phyloP scores from a whole-genome alignment of 2,113 vertebrate genomes.

The Piprites chloris region DNA sequence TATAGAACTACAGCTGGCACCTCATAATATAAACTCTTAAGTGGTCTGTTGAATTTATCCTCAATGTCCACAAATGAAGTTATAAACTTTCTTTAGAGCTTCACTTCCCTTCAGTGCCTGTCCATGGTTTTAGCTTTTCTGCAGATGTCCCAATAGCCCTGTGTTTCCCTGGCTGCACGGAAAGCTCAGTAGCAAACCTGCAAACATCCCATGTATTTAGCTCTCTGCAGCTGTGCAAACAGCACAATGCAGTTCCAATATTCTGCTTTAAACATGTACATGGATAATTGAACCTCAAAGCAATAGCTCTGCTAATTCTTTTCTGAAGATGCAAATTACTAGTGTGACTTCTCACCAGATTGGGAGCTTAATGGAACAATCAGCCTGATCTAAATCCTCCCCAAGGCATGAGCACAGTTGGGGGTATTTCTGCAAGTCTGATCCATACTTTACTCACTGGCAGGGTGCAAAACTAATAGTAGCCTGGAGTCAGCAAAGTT shows the following conservation, averaged over 20 bases:
- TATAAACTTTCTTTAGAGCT: slow-evolving; percentile 7
- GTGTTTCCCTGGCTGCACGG: not conserved
- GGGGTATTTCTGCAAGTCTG: not conserved
- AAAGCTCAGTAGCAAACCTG: not conserved
- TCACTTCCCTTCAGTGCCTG: not conserved
- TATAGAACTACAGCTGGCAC: slow-evolving; percentile 4
- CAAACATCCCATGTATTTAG: not conserved
- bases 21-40: not conserved
- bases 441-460: not conserved
- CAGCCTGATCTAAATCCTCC: slow-evolving; percentile 14
- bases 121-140: not conserved
- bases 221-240: slow-evolving; percentile 49
- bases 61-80: slow-evolving; percentile 13
- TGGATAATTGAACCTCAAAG: slow-evolving; percentile 58
- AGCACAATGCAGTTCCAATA: slow-evolving; percentile 9
- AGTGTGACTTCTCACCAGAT: slow-evolving; percentile 46
- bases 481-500: slow-evolving; percentile 29
- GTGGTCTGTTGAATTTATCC: not conserved
- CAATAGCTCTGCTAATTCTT: slow-evolving; percentile 44
- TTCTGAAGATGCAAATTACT: slow-evolving; percentile 67
- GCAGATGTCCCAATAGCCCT: not conserved
- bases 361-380: slow-evolving; percentile 49
- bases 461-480: slow-evolving; percentile 4
- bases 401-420: not conserved
- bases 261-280: slow-evolving; percentile 24